Base-by-base conservation (phyloP, 2,797 vertebrate genomes). In the Sebastes steindachneri region DNA sequence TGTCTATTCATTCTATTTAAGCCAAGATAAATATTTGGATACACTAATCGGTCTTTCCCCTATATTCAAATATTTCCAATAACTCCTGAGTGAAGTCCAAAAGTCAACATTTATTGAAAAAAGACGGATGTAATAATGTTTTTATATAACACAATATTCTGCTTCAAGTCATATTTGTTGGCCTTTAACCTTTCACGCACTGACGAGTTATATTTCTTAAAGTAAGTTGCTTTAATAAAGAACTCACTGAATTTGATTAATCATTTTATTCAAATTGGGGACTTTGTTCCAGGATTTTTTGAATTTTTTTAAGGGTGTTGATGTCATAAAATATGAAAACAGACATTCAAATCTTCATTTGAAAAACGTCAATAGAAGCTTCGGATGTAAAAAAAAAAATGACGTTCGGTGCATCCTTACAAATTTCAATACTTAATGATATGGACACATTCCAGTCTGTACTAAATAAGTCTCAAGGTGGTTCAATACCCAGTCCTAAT, bases 351-450 rank as follows among this genome's bases (percentile, higher is more conserved):
- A 31, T 29, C 4, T 62, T 62, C 59, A 37, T 37, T 37, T 19
- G 4, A n/a, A 60, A 28, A 59, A 35, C 2, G 1, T 60, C 28
- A 9, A 19, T n/a, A 60, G 28, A 60, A 33, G 29, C 59, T 62
- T 62, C 1, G 17, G 41, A 6, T 45, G 41, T 17, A 45, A 62
- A 33, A 28, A 33, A n/a, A 9, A n/a, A 26, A 57, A 60, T 0
- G 17, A 17, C 55, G 17, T 26, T 28, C 15, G 1, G 25, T 59
- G 0, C 26, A 31, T 0, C 29, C 21, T 0, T 7, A 41, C 26
- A 15, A 5, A 55, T 37, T 29, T 25, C 21, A 35, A 28, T 28
- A 21, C 9, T 33, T 15, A 25, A 9, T 33, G 54, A 17, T 23
- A 9, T 2, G 2, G 9, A n/a, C 28, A 62, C 35, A 9, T 23